Percentiles rank a stretch among this genome's conserved stretches.
phyloP scores from a whole-genome alignment of 1,140 invertebrate genomes.

The Pseudomyrmex flavicornis region DNA sequence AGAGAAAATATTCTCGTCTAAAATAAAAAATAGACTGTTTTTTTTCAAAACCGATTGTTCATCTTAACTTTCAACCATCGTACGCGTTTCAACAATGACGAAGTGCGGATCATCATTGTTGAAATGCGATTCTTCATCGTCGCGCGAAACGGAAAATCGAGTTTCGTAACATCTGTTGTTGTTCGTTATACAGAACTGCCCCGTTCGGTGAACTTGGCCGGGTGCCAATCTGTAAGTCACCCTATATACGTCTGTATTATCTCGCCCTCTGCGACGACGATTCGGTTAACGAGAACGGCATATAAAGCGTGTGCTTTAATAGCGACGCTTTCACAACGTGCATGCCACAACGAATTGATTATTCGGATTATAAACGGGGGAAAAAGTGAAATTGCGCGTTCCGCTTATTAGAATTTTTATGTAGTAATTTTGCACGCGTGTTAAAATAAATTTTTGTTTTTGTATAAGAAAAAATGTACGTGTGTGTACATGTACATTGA shows the following conservation, averaged over 20 bases:
- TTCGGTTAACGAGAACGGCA: conserved; percentile 25
- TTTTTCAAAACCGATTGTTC: background rate
- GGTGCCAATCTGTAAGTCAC: conserved; percentile 48
- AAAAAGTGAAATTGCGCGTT: conserved; percentile 19
- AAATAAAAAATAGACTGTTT: background rate
- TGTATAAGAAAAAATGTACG: too few species aligned
- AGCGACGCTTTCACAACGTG: conserved; percentile 27
- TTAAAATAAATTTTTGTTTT: too few species aligned
- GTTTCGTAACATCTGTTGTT: conserved; percentile 34
- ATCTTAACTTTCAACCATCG: background rate
- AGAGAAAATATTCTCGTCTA: background rate
- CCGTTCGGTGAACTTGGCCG: conserved; percentile 29
- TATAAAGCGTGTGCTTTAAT: conserved; percentile 24
- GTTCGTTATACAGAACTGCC: conserved; percentile 32
- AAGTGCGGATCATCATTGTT: background rate
- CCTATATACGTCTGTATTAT: conserved; percentile 46
- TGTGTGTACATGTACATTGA: too few species aligned
- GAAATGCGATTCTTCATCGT: conserved; percentile 14
- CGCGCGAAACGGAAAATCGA: conserved; percentile 1
- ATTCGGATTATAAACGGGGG: conserved; percentile 10
- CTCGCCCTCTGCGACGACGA: conserved; percentile 1
- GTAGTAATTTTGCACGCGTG: background rate
- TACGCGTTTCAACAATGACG: background rate
- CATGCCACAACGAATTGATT: conserved; percentile 3
- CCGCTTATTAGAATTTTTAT: background rate